Evolutionary conservation across 2,888 invertebrate species (phyloP).

Genomic region (Acronicta leporina): DNA sequence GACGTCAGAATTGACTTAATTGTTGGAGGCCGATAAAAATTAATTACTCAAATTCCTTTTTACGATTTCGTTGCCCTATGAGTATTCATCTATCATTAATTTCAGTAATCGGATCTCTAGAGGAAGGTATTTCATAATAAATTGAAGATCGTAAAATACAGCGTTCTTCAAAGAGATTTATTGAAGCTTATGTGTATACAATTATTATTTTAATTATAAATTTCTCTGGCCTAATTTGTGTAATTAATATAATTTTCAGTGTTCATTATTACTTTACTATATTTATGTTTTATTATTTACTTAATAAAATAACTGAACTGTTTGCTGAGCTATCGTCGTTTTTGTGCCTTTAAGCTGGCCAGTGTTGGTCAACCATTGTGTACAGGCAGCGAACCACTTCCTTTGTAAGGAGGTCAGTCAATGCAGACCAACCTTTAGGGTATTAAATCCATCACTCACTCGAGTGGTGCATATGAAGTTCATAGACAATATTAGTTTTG

Average conservation of each 20-base stretch:
- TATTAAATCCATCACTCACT: constrained; percentile 14
- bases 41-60: constrained; percentile 57
- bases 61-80: constrained; percentile 52
- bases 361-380: constrained; percentile 2
- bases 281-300: no score
- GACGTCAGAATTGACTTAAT: constrained; percentile 56
- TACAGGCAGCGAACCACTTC: constrained; percentile 34
- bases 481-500: constrained; percentile 10
- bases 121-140: constrained; percentile 51
- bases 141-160: constrained; percentile 50
- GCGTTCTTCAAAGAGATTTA: constrained; percentile 54
- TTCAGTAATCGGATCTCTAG: constrained; percentile 57
- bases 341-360: neutral
- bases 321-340: neutral
- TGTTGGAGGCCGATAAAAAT: constrained; percentile 56
- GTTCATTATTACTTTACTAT: no score
- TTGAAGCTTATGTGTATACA: constrained; percentile 47
- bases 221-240: constrained; percentile 21
- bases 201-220: constrained; percentile 46
- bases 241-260: constrained; percentile 13
- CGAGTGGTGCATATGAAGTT: constrained; percentile 11
- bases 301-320: neutral
- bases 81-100: constrained; percentile 59
- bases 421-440: constrained; percentile 12
- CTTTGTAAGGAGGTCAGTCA: constrained; percentile 25